These are phyloP conservation scores for Adelosebastes latens DNA, from an alignment of 2,797 vertebrate species.

Conservation along the genomic window DNA sequence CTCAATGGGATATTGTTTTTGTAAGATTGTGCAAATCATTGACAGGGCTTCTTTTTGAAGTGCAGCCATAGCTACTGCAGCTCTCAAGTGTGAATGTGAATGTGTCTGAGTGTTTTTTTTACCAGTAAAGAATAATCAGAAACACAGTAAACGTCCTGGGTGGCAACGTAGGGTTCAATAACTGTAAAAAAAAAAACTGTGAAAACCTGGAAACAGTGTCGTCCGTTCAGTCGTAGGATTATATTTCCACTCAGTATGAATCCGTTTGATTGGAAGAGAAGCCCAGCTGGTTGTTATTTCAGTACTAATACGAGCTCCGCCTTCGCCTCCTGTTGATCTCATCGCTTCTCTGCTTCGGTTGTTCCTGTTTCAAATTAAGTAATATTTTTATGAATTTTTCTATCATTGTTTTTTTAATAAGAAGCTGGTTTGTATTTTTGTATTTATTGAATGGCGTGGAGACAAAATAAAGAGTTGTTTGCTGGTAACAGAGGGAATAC, in stretches of 20 bases:
- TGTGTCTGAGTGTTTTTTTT: slow-evolving; percentile 9
- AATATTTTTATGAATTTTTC: slow-evolving; percentile 59
- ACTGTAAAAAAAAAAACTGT: not conserved
- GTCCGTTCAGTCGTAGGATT: not conserved
- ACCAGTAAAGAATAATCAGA: slow-evolving; percentile 27
- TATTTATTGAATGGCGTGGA: slow-evolving; percentile 86
- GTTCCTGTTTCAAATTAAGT: slow-evolving; percentile 60
- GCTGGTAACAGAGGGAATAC: slow-evolving; percentile 26
- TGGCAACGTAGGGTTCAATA: slow-evolving; percentile 2
- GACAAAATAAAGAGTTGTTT: slow-evolving; percentile 69
- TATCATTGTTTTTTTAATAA: slow-evolving; percentile 68
- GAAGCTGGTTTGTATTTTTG: slow-evolving; percentile 81
- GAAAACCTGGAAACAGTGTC: not conserved
- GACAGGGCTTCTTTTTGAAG: slow-evolving; percentile 66
- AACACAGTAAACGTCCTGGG: slow-evolving; percentile 21
- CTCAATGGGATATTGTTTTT: slow-evolving; percentile 13
- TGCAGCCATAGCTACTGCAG: slow-evolving; percentile 31
- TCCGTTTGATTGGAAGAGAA: not conserved
- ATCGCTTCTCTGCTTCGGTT: slow-evolving; percentile 28
- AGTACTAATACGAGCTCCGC: not conserved
- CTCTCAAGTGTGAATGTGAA: slow-evolving; percentile 7
- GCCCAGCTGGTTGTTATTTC: not conserved
- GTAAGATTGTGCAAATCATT: not conserved
- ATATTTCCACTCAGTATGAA: not conserved
- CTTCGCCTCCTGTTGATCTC: slow-evolving; percentile 35